Percentiles rank a stretch among this genome's conserved stretches.
phyloP scores from a whole-genome alignment of 2,888 invertebrate genomes.

The Cataglyphis livida region DNA sequence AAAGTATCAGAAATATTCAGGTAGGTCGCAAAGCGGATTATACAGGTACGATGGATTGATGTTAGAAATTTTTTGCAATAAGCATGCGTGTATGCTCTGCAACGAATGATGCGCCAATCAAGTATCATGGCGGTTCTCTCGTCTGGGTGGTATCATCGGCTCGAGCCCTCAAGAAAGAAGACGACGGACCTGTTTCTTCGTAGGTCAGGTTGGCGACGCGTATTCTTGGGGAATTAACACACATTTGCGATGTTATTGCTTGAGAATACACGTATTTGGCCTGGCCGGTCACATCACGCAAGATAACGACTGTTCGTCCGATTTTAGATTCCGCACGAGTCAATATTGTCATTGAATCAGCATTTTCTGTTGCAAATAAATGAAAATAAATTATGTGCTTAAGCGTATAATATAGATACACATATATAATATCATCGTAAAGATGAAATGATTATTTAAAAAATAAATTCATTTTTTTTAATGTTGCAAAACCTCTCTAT shows the following conservation, averaged over 20 bases:
- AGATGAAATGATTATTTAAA: neutral
- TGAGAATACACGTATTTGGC: slow-evolving; percentile 99
- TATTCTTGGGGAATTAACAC: slow-evolving; percentile 99
- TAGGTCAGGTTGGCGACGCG: slow-evolving; percentile 94
- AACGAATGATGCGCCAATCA: neutral
- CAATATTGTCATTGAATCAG: neutral
- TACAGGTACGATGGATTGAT: neutral
- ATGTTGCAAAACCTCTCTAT: neutral
- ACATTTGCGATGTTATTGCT: slow-evolving; percentile 99
- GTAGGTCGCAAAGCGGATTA: slow-evolving; percentile 30
- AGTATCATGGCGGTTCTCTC: slow-evolving; percentile 5
- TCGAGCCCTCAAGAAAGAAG: slow-evolving; percentile 31
- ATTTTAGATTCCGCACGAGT: slow-evolving; percentile 21
- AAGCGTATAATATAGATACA: neutral
- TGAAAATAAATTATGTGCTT: neutral
- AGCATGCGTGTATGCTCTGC: neutral
- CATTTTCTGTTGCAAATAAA: neutral
- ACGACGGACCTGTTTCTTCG: slow-evolving; percentile 45
- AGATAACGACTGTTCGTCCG: slow-evolving; percentile 22
- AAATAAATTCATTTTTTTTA: neutral
- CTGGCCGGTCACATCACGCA: slow-evolving; percentile 88
- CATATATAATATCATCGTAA: neutral
- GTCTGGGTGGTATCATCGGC: neutral
- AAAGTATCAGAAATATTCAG: slow-evolving; percentile 14
- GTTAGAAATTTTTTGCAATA: neutral